Percentiles rank a stretch among this genome's conserved stretches.
phyloP scores from a whole-genome alignment of 2,797 vertebrate species.

The Manis pentadactyla region DNA sequence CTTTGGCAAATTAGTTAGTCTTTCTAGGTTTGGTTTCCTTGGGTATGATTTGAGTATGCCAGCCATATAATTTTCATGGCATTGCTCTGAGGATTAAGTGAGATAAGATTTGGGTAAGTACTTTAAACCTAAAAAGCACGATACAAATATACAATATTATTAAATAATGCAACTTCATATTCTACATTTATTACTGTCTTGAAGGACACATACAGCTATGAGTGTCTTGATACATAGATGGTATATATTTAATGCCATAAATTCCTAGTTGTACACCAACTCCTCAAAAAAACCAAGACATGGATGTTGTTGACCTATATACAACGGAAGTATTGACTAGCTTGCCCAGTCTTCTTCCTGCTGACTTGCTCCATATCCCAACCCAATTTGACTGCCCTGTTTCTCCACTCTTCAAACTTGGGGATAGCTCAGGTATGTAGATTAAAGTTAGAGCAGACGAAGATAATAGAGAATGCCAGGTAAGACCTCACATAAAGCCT shows the following conservation, averaged over 20 bases:
- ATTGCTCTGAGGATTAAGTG: neutral
- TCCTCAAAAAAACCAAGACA: neutral
- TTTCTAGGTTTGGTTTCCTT: neutral
- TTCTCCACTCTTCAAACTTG: neutral
- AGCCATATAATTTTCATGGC: neutral
- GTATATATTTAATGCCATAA: neutral
- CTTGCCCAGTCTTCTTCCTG: neutral
- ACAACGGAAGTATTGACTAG: neutral
- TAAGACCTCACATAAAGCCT: neutral
- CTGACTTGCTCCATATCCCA: neutral
- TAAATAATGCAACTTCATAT: neutral
- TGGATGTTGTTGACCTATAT: neutral
- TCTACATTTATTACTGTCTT: neutral
- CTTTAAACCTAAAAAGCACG: neutral
- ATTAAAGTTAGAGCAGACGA: neutral
- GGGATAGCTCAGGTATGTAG: neutral
- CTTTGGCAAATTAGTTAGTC: neutral
- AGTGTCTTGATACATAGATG: neutral
- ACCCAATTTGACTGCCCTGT: neutral
- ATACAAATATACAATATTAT: neutral
- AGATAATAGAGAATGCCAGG: neutral
- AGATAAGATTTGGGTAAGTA: conserved; percentile 3
- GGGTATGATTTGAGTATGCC: neutral
- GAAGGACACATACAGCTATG: neutral
- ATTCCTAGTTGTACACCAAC: neutral